Evolutionary conservation across 2,888 invertebrate genomes (phyloP), one percentile per base, ranked within the genome.

Genomic region (Ligdia adustata): DNA sequence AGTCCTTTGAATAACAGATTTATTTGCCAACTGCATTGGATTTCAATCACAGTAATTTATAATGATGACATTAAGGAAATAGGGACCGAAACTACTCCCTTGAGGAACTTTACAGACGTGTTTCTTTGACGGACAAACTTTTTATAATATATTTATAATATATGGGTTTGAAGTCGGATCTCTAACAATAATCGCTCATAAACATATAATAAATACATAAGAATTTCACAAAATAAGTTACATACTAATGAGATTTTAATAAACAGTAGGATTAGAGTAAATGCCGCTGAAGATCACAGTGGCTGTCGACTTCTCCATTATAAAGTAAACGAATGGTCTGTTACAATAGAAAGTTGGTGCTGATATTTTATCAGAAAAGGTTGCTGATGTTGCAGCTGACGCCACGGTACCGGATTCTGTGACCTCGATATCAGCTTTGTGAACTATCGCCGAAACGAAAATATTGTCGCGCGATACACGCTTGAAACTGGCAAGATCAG

Each of bases 341-440:
- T 94, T 93, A 0, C 93, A 92, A 51, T 86, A 80, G 65, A 94
- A 92, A 55, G 87, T 90, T 0, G 94, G 93, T 2, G 94, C 90
- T 0, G 91, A 85, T 45, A 91, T 88, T 62, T 92, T 92, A 53
- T 92, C 91, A 0, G 84, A 69, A 55, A 92, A 84, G 37, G 72
- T 75, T 0, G 89, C 88, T 3, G 80, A 72, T 0, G 94, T 91
- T 0, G 91, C 90, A 0, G 93, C 94, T 0, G 93, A 90, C 0
- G 95, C 95, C 13, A 93, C 91, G 0, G 95, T 95, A 2, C 95
- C 95, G 47, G 94, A 91, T 74, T 95, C 95, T 14, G 93, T 93
- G 0, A 95, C 95, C 69, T 94, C 93, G 52, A 95, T 94, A 62
- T 92, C 92, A 3, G 95, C 94, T 62, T 93, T 94, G 69, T 95